These are phyloP conservation scores for Acronicta psi DNA, from an alignment of 2,888 invertebrate species.

Conservation along the genomic window DNA sequence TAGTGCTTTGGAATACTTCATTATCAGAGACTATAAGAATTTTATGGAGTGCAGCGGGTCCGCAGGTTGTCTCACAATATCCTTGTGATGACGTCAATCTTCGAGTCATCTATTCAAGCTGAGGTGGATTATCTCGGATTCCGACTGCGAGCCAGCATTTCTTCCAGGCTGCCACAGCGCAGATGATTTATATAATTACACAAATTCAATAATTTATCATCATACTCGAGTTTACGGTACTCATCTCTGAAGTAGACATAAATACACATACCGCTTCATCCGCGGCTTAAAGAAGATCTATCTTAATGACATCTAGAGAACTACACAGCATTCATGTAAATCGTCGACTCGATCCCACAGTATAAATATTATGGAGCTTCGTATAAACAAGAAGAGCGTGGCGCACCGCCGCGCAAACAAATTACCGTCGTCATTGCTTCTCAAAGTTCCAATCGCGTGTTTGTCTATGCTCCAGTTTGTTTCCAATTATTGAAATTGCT, in stretches of 20 bases:
- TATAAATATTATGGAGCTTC: constrained; percentile 78
- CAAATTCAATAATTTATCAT: background rate
- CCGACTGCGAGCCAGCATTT: too few relatives aligned
- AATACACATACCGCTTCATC: constrained; percentile 11
- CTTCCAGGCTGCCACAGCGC: background rate
- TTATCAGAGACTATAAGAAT: too few relatives aligned
- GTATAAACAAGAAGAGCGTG: constrained; percentile 66
- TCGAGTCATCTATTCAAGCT: too few relatives aligned
- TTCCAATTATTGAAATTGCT: constrained; percentile 60
- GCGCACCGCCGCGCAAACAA: constrained; percentile 73
- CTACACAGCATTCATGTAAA: constrained; percentile 65
- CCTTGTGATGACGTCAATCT: too few relatives aligned
- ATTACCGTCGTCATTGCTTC: constrained; percentile 73
- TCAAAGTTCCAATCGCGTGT: constrained; percentile 73
- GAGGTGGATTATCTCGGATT: too few relatives aligned
- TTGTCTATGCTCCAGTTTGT: constrained; percentile 61
- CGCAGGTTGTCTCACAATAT: too few relatives aligned
- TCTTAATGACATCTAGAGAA: constrained; percentile 68
- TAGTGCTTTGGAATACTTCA: too few relatives aligned
- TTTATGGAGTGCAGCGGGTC: too few relatives aligned
- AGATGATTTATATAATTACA: background rate
- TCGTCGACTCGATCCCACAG: constrained; percentile 70
- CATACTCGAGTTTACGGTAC: background rate
- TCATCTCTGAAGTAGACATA: background rate
- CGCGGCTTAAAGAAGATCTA: constrained; percentile 31